A percentile compares a stretch with the other conserved stretches of the same genome.
Evolutionary conservation across 1,140 invertebrate genomes (phyloP).

Genomic region (Drosophila pseudoananassae): DNA sequence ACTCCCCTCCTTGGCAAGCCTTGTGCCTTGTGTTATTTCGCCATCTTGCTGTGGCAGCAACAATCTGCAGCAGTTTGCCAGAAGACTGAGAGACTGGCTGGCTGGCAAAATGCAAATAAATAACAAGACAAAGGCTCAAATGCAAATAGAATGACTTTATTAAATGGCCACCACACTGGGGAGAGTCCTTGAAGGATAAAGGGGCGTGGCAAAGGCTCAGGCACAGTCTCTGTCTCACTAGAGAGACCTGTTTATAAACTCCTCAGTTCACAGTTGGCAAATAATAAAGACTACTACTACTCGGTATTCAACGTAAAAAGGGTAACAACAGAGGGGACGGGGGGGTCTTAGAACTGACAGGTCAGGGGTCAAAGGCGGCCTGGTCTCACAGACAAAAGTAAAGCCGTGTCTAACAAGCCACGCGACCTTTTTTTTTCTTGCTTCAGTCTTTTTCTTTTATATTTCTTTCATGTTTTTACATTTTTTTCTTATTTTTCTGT

Average conservation of each 20-base stretch:
- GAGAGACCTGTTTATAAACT: slow-evolving; percentile 25
- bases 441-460: slow-evolving; percentile 2
- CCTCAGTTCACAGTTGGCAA: slow-evolving; percentile 42
- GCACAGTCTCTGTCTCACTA: background rate
- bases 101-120: slow-evolving; percentile 63
- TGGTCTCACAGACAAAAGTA: slow-evolving; percentile 10
- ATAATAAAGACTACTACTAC: slow-evolving; percentile 26
- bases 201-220: slow-evolving; percentile 4
- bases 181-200: background rate
- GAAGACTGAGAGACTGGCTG: slow-evolving; percentile 1
- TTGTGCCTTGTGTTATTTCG: background rate
- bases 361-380: background rate
- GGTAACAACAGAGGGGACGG: background rate
- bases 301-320: too few species aligned
- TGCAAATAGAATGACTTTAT: slow-evolving; percentile 81
- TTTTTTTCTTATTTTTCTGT: slow-evolving; percentile 6
- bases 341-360: background rate
- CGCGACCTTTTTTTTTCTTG: slow-evolving; percentile 53
- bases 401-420: slow-evolving; percentile 42
- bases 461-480: background rate
- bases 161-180: slow-evolving; percentile 38
- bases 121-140: slow-evolving; percentile 77
- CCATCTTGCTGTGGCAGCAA: slow-evolving; percentile 34
- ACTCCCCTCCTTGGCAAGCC: background rate
- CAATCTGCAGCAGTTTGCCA: slow-evolving; percentile 29